Conservation (phyloP, 92 coral and sea anemone genomes). For the Plumapathes pennacea region DNA sequence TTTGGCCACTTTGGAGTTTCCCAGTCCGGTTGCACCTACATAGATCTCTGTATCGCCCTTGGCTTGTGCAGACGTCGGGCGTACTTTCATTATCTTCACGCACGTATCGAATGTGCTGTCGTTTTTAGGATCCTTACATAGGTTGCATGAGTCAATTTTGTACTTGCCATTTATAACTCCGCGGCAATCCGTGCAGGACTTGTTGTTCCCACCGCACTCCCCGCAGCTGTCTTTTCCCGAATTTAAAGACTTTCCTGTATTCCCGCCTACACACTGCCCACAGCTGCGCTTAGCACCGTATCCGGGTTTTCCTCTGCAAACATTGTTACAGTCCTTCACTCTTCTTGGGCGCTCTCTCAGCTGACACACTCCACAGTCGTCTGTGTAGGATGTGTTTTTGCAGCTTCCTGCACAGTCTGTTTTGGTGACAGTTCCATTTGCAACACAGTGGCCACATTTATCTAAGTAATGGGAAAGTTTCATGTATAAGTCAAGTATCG, state of each 20-base stretch:
- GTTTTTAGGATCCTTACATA: conserved; percentile 4
- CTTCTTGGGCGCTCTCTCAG: background rate
- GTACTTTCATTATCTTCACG: conserved; percentile 14
- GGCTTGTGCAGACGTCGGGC: conserved; percentile 16
- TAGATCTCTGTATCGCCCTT: conserved; percentile 3
- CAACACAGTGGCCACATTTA: conserved; percentile 8
- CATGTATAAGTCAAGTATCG: no score
- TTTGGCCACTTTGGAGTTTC: no score
- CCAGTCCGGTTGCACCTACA: conserved; percentile 23
- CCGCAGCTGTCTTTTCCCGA: conserved; percentile 37
- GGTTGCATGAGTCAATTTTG: conserved; percentile 8
- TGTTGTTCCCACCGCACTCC: conserved; percentile 52
- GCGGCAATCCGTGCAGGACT: conserved; percentile 51
- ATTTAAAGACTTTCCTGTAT: background rate
- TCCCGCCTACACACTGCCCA: conserved; percentile 46
- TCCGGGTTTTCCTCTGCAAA: conserved; percentile 9
- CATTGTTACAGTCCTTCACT: conserved; percentile 13
- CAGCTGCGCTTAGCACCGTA: conserved; percentile 8
- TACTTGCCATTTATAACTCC: conserved; percentile 44
- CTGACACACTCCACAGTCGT: conserved; percentile 13
- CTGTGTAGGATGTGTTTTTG: background rate
- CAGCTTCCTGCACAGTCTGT: conserved; percentile 3
- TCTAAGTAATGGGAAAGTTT: conserved; percentile 6
- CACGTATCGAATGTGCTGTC: conserved; percentile 27
- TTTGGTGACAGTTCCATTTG: background rate